Base-by-base conservation (phyloP, 2,797 vertebrate genomes). In the Anguilla obscura region DNA sequence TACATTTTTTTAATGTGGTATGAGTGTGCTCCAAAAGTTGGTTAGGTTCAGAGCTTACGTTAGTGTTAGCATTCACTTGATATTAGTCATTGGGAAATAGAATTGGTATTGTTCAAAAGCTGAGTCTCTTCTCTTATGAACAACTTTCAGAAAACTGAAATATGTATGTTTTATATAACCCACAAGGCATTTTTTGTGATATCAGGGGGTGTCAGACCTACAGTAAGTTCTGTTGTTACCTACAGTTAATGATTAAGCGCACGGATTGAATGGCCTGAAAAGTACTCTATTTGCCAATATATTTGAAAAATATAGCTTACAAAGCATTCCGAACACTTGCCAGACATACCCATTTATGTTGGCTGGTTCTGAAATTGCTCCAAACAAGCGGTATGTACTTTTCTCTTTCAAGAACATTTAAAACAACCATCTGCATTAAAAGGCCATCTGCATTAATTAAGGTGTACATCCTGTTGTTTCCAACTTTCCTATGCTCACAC, bases 291-390 rank as follows among this genome's bases (percentile, higher is more conserved):
- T 84, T 84, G 82, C 12, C 40, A 52, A 54, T 1, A 18, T 50
- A 9, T 27, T 30, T n/a, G 50, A 54, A 33, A 27, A 84, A 21
- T 50, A 16, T 24, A 30, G 12, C 82, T 52, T 16, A 84, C 40
- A 84, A 54, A 2, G 50, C 48, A 30, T 48, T 52, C 50, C 52
- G 9, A 50, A 50, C 21, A 36, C 50, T 52, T 52, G 24, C 4
- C 27, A 85, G 30, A 54, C 45, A 58, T 36, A 27, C 14, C 36
- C 83, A 58, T 24, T n/a, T 54, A 36, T 18, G 52, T n/a, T 58
- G 52, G 52, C 54, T 85, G 12, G 48, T n/a, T 76, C 74, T 76
- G 74, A 76, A 76, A 76, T 76, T 33, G 36, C 74, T 76, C 74
- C 30, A 18, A 76, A 18, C 74, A 76, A 9, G 5, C 33, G 33